A percentile compares a stretch with the other conserved stretches of the same genome.
Evolutionary conservation across 2,888 invertebrate species (phyloP).

Genomic region (Tholera decimalis): DNA sequence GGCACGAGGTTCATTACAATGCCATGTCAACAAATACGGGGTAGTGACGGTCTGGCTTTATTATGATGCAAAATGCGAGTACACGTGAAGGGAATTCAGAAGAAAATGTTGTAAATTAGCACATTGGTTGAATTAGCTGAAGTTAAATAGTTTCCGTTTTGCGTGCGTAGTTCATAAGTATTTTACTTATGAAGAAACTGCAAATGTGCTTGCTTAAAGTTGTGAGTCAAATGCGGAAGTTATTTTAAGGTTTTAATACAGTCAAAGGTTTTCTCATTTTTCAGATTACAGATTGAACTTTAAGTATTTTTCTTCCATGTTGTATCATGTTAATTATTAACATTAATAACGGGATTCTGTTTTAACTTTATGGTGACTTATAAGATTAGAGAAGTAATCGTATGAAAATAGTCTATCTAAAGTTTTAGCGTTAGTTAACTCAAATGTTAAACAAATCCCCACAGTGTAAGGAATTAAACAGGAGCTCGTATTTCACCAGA

Average conservation of each 20-base stretch:
- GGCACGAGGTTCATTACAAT: constrained; percentile 54
- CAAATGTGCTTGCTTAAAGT: neutral
- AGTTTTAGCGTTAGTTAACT: neutral
- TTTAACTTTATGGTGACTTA: too few species aligned
- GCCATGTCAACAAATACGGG: constrained; percentile 56
- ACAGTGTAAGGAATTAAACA: constrained; percentile 16
- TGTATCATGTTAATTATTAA: too few species aligned
- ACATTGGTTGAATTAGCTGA: constrained; percentile 25
- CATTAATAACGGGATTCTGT: too few species aligned
- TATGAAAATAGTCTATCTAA: neutral
- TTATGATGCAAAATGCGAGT: constrained; percentile 53
- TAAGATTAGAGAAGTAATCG: too few species aligned
- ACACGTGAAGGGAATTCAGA: constrained; percentile 47
- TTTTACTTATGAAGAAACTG: neutral
- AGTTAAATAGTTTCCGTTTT: constrained; percentile 37
- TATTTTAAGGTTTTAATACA: neutral
- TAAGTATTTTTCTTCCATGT: too few species aligned
- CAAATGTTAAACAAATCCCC: constrained; percentile 20
- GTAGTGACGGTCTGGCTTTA: constrained; percentile 41
- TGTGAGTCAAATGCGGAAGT: neutral
- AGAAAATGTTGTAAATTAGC: constrained; percentile 46
- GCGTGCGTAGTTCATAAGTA: constrained; percentile 18
- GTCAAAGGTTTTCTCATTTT: neutral
- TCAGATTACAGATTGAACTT: too few species aligned
- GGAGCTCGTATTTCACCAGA: constrained; percentile 27